Evolutionary conservation across 2,888 invertebrate genomes (phyloP).

Genomic region (Agrilus biguttatus): DNA sequence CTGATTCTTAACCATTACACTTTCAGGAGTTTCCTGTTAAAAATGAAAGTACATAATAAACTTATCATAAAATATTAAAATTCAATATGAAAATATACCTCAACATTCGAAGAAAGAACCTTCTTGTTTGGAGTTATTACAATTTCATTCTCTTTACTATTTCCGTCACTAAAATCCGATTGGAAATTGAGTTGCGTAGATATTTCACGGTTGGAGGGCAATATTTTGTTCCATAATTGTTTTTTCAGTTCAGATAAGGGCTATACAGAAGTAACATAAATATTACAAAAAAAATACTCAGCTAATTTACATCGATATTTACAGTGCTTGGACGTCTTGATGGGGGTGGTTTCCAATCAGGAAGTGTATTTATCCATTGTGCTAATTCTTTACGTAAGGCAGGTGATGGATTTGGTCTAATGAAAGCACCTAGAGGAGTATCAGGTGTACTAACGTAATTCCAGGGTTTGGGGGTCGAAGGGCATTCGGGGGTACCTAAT

Average conservation of each 20-base stretch:
- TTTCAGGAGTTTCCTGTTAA: constrained; percentile 5
- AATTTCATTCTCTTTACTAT: not conserved
- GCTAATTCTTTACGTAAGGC: constrained; percentile 35
- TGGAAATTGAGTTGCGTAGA: constrained; percentile 5
- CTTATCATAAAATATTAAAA: not conserved
- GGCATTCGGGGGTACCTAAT: constrained; percentile 15
- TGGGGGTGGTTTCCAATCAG: constrained; percentile 29
- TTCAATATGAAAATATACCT: not conserved
- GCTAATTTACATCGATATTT: constrained; percentile 8
- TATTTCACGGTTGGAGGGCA: not conserved
- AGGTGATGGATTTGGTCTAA: constrained; percentile 35
- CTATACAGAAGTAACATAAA: constrained; percentile 21
- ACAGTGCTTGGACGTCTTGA: constrained; percentile 28
- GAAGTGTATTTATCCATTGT: constrained; percentile 34
- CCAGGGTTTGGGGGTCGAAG: constrained; percentile 23
- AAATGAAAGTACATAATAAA: no score
- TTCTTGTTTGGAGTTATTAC: not conserved
- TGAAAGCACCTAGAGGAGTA: constrained; percentile 38
- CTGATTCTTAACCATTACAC: constrained; percentile 30
- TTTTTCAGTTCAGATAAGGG: constrained; percentile 42
- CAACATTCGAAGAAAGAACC: not conserved
- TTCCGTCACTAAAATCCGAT: constrained; percentile 1
- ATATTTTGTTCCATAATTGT: constrained; percentile 28
- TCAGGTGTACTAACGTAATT: constrained; percentile 37
- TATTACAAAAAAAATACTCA: not conserved